Evolutionary conservation across 2,113 vertebrate species (phyloP).

Genomic region (Ceyx melanurus): DNA sequence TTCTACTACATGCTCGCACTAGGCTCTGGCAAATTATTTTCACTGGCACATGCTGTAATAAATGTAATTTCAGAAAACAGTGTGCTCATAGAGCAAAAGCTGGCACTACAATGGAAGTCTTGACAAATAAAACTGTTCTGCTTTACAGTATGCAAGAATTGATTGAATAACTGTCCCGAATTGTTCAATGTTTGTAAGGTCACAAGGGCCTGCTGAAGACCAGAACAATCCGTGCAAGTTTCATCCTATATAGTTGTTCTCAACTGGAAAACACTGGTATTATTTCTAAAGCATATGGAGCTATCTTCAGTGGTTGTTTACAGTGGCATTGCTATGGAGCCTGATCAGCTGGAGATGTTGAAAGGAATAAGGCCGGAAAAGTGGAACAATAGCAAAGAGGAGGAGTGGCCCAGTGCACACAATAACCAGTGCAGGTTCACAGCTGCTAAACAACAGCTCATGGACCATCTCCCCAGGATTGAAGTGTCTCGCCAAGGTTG

Average conservation of each 20-base stretch:
- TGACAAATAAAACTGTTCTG: not conserved
- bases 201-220: not conserved
- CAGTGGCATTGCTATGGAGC: not conserved
- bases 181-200: accelerated
- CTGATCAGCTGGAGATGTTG: conserved; percentile 24
- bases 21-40: not conserved
- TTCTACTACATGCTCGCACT: not conserved
- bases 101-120: not conserved
- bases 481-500: not conserved
- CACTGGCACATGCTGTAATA: not conserved
- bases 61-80: not conserved
- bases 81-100: not conserved
- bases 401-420: conserved; percentile 11
- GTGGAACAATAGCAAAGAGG: conserved; percentile 45
- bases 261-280: not conserved
- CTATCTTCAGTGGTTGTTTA: conserved; percentile 43
- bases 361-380: conserved; percentile 60
- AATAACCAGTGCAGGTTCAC: conserved; percentile 32
- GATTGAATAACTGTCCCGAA: not conserved
- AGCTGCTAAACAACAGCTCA: conserved; percentile 11
- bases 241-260: not conserved
- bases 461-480: not conserved
- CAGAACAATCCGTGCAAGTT: not conserved
- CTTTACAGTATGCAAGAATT: not conserved
- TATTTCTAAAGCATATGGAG: conserved; percentile 41